Evolutionary conservation across 2,888 invertebrate genomes (phyloP).

Genomic region (Oscheius sp.): DNA sequence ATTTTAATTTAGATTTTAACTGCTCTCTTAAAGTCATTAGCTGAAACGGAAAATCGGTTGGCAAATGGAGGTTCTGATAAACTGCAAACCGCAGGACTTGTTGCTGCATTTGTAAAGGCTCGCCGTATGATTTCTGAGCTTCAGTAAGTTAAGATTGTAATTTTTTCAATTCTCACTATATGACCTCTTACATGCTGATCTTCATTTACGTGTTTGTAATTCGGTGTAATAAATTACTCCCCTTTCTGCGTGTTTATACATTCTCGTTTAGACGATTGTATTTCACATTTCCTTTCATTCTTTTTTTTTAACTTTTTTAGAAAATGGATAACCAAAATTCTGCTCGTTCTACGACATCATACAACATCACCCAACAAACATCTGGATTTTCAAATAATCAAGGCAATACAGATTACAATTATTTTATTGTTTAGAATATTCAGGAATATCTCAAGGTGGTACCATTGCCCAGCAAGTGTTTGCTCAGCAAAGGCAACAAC

Average conservation of each 20-base stretch:
- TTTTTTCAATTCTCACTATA: not conserved
- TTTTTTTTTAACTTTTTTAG: too few relatives aligned
- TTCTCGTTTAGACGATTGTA: too few relatives aligned
- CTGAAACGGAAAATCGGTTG: constrained; percentile 86
- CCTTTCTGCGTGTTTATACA: too few relatives aligned
- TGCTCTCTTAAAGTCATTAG: constrained; percentile 84
- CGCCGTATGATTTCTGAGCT: constrained; percentile 35
- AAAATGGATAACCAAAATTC: not conserved
- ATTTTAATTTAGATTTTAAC: constrained; percentile 76
- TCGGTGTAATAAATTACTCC: constrained; percentile 1
- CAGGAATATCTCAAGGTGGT: constrained; percentile 10
- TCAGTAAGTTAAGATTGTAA: not conserved
- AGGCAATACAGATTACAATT: too few relatives aligned
- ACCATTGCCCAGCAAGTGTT: constrained; percentile 16
- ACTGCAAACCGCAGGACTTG: constrained; percentile 86
- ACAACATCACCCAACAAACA: too few relatives aligned
- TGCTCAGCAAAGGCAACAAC: constrained; percentile 26
- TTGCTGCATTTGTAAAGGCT: constrained; percentile 82
- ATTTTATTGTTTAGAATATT: not conserved
- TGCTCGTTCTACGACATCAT: not conserved
- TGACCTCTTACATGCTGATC: too few relatives aligned
- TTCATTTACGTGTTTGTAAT: not conserved
- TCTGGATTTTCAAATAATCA: too few relatives aligned
- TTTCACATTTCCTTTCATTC: too few relatives aligned
- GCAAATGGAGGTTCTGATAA: constrained; percentile 84